Base-by-base conservation (phyloP, 2,797 vertebrate species). In the Myripristis jacobus region DNA sequence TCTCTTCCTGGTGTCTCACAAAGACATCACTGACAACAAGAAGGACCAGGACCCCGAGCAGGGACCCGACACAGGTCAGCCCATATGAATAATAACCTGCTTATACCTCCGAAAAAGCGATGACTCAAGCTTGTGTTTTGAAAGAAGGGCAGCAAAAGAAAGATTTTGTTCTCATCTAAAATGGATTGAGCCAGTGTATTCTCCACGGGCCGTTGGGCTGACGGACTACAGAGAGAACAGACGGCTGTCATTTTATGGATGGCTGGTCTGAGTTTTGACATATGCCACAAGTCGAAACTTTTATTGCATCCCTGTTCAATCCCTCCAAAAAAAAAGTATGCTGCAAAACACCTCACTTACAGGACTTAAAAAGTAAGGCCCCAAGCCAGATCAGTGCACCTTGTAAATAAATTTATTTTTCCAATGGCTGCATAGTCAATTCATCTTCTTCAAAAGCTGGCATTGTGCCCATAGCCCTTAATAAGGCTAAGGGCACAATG, bases 11-110 rank as follows among this genome's bases (percentile, higher is more conserved):
- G 94, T 95, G 66, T 95, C 95, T 73, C 94, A 95, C 80, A 95
- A 95, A 87, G 94, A 95, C 90, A 95, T 95, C 85, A 93, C 91
- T 0, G 92, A 94, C 85, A 95, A 94, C 81, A 95, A 95, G 90
- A 94, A 82, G 71, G 85, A 94, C 71, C 89, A 91, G 84, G 93
- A 93, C 77, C 77, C 91, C 0, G 94, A 91, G 22, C 92, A 92
- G 36, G 91, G 87, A 25, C 92, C 82, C 44, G 81, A 92, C 60
- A 90, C 88, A 21, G 90, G 91, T 92, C 65, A 82, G 84, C 77
- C n/a, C 3, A 21, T 2, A 4, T 2, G 2, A 46, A 31, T n/a
- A 3, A 57, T 2, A n/a, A 21, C n/a, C 15, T 2, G 34, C 1
- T 15, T 15, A 1, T 2, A 47, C 11, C 15, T 62, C 70, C 18